These are phyloP conservation scores for Nephrotoma flavescens DNA, from an alignment of 2,888 invertebrate genomes.

Conservation along the genomic window DNA sequence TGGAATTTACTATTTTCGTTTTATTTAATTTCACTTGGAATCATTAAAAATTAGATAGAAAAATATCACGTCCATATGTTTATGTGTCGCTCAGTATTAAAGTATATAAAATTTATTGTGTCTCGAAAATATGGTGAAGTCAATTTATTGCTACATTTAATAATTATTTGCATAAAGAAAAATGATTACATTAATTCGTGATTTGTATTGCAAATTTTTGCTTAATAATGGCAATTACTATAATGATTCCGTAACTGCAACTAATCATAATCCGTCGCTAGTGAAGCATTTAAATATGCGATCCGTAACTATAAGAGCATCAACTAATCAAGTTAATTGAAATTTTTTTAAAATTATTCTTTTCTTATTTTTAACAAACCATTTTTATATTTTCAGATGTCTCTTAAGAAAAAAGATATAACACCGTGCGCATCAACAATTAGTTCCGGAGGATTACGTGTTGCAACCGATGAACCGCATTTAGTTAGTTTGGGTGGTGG, in stretches of 20 bases:
- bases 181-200: neutral
- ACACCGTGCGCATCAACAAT: neutral
- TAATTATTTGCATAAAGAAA: neutral
- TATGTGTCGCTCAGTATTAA: neutral
- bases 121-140: neutral
- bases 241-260: neutral
- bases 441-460: constrained; percentile 30
- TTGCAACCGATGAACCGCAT: constrained; percentile 72
- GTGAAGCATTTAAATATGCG: neutral
- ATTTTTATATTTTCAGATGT: neutral
- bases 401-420: neutral
- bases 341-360: neutral
- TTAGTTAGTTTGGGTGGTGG: constrained; percentile 84
- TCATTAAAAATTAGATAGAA: neutral
- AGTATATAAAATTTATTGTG: neutral
- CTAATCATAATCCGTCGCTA: neutral
- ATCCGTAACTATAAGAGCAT: neutral
- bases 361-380: neutral
- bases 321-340: neutral
- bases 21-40: neutral
- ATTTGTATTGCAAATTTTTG: neutral
- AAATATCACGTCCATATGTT: neutral
- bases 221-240: neutral
- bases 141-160: neutral
- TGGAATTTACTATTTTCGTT: neutral